Evolutionary conservation across 2,113 vertebrate genomes (phyloP), one percentile per base, ranked within the genome.

Genomic region (Clinocottus analis): DNA sequence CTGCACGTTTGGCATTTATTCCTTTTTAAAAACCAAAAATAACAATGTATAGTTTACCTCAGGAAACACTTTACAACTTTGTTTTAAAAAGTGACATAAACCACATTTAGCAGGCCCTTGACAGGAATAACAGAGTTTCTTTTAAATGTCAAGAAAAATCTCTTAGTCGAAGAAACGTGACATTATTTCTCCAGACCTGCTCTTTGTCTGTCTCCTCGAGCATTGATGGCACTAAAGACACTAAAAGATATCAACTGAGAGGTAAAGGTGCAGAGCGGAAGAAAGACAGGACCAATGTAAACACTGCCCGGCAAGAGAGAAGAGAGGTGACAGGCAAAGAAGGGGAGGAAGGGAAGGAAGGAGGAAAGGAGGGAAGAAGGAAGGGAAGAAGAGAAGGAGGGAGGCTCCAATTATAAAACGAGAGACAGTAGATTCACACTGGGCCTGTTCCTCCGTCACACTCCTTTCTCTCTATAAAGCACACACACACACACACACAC

Each of bases 211-310:
- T 77, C 58, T 61, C 59, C 59, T 25, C 65, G 62, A 39, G 23
- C 47, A 59, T 12, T 25, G 43, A 73, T 72, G 76, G 82, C 7
- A 43, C 23, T 14, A 27, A 25, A 64, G 27, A 67, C 80, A 84
- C 80, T 77, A 37, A 84, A 85, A n/a, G 83, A 80, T 55, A 79
- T 87, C 63, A 69, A 72, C 72, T 23, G 35, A 82, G 74, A 69
- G 43, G 81, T 74, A 79, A 84, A 87, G 62, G 70, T 81, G 73
- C 79, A 79, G 87, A 83, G 64, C 9, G 68, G 87, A 87, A 90
- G 87, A 87, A 68, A 79, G 72, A 63, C 62, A 61, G 78, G 60
- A 69, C 43, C 62, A 71, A 64, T 74, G 80, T 84, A 87, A 88
- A 88, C 82, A 81, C 23, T 49, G 59, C 8, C 68, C 77, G 68